Percentiles rank a stretch among this genome's conserved stretches.
phyloP scores from a whole-genome alignment of 2,797 vertebrate species.

The Hippopotamyrus pictus region DNA sequence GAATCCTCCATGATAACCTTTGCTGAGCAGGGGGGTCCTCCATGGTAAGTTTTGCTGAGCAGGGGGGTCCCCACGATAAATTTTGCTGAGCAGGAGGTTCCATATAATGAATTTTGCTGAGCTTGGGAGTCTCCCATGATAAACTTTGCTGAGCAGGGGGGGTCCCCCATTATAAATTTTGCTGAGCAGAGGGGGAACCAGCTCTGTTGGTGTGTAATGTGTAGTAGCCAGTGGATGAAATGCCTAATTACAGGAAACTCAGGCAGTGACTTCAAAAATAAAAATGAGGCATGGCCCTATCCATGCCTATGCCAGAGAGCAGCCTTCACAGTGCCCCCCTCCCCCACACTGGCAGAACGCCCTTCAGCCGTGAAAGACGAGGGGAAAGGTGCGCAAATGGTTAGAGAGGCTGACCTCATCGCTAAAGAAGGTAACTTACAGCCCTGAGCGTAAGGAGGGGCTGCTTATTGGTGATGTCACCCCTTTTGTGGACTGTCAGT shows the following conservation, averaged over 20 bases:
- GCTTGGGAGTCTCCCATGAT: not conserved
- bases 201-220: not conserved
- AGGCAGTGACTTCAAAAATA: not conserved
- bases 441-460: slow-evolving; percentile 67
- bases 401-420: slow-evolving; percentile 74
- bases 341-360: slow-evolving; percentile 80
- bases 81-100: too few species aligned
- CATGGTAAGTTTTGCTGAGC: too few species aligned
- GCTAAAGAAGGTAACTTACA: slow-evolving; percentile 78
- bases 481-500: slow-evolving; percentile 66
- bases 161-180: not conserved
- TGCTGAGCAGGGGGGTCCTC: too few species aligned
- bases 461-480: slow-evolving; percentile 81
- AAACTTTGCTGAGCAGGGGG: not conserved
- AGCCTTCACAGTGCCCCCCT: slow-evolving; percentile 70
- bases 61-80: too few species aligned
- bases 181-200: not conserved
- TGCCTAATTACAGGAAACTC: not conserved
- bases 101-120: too few species aligned
- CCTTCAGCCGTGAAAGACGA: slow-evolving; percentile 64
- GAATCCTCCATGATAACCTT: not conserved
- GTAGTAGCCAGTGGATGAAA: not conserved
- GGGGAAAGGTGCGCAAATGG: slow-evolving; percentile 72
- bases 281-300: not conserved
- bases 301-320: slow-evolving; percentile 53